These are phyloP conservation scores for Allophyes oxyacanthae DNA, from an alignment of 2,888 invertebrate species.

Conservation along the genomic window DNA sequence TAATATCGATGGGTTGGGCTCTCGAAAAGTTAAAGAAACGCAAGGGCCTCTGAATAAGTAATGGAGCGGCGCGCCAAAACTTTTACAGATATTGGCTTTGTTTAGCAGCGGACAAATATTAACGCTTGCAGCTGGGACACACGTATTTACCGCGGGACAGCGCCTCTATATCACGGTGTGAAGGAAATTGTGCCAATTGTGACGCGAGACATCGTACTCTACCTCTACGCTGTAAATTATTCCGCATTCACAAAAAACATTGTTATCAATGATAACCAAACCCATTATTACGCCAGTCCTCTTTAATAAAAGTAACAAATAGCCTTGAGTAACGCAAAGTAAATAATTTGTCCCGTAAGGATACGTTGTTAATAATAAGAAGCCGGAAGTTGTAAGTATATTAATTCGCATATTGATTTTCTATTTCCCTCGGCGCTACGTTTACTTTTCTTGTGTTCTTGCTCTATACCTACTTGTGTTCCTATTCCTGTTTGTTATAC, in stretches of 20 bases:
- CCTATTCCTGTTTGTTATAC: too few relatives aligned
- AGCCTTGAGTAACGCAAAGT: too few relatives aligned
- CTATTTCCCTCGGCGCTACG: slow-evolving; percentile 32
- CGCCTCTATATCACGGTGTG: slow-evolving; percentile 21
- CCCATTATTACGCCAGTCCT: too few relatives aligned
- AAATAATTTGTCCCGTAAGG: too few relatives aligned
- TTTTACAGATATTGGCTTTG: slow-evolving; percentile 83
- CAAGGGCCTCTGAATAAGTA: slow-evolving; percentile 80
- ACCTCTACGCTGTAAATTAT: slow-evolving; percentile 22
- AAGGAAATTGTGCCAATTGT: slow-evolving; percentile 37
- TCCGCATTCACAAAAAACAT: background rate
- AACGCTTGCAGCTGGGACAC: slow-evolving; percentile 74
- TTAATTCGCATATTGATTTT: slow-evolving; percentile 41
- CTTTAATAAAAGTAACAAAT: too few relatives aligned
- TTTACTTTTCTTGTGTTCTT: slow-evolving; percentile 27
- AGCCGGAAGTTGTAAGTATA: slow-evolving; percentile 15
- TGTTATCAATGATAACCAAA: slow-evolving; percentile 2
- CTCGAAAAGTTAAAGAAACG: slow-evolving; percentile 74
- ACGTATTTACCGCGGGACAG: slow-evolving; percentile 47
- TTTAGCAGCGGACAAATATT: slow-evolving; percentile 76
- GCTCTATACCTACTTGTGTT: too few relatives aligned
- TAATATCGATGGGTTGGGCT: slow-evolving; percentile 63
- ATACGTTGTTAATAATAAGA: too few relatives aligned
- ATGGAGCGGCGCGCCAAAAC: slow-evolving; percentile 72
- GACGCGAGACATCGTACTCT: slow-evolving; percentile 2